phyloP scores from a whole-genome alignment of 2,888 invertebrate genomes.

The Microctonus brassicae region DNA sequence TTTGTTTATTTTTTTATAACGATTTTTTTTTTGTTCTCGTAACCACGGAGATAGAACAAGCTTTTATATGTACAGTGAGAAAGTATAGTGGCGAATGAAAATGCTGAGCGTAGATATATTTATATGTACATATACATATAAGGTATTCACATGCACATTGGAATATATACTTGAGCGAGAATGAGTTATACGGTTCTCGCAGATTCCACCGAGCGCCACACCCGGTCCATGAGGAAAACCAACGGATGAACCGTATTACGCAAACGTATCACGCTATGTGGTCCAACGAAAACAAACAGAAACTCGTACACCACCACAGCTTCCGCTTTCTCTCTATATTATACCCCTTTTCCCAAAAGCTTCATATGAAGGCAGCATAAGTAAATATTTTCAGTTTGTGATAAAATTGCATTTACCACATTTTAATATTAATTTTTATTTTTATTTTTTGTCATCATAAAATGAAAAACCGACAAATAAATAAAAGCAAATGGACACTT shows the following conservation, averaged over 20 bases:
- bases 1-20: background rate
- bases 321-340: slow-evolving; percentile 50
- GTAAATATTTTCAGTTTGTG: slow-evolving; percentile 54
- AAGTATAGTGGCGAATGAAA: slow-evolving; percentile 42
- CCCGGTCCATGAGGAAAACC: slow-evolving; percentile 36
- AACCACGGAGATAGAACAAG: slow-evolving; percentile 10
- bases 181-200: slow-evolving; percentile 61
- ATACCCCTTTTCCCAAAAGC: slow-evolving; percentile 26
- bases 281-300: slow-evolving; percentile 69
- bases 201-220: slow-evolving; percentile 58
- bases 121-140: background rate
- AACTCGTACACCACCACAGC: slow-evolving; percentile 49
- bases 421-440: slow-evolving; percentile 6
- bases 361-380: slow-evolving; percentile 51
- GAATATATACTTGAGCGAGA: slow-evolving; percentile 53
- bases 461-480: slow-evolving; percentile 1
- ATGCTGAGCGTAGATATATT: slow-evolving; percentile 36
- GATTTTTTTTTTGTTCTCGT: background rate
- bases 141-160: background rate
- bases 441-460: background rate
- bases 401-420: slow-evolving; percentile 14
- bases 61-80: background rate
- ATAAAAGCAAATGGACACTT: slow-evolving; percentile 22
- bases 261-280: slow-evolving; percentile 70
- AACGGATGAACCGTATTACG: slow-evolving; percentile 65